A percentile compares a stretch with the other conserved stretches of the same genome.
Evolutionary conservation across 2,113 vertebrate genomes (phyloP).

Genomic region (Gymnorhina tibicen): DNA sequence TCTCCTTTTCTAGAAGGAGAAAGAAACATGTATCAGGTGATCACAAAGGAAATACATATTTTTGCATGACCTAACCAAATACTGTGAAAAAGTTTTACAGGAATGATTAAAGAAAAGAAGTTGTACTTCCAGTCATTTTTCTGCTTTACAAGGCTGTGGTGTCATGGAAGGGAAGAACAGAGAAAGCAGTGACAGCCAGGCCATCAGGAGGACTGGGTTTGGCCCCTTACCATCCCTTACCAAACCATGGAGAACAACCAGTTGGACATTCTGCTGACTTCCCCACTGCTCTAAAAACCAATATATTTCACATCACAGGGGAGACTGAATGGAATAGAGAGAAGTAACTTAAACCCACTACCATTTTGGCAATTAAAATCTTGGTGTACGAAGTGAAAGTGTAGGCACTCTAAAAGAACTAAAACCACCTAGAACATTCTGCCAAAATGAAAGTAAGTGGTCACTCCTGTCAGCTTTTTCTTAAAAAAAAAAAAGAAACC

Average conservation of each 20-base stretch:
- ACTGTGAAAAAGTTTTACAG: neutral
- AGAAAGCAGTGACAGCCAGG: neutral
- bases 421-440: neutral
- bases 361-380: neutral
- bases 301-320: neutral
- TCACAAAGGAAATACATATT: neutral
- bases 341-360: neutral
- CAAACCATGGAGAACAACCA: neutral
- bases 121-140: neutral
- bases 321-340: neutral
- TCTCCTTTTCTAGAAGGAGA: neutral
- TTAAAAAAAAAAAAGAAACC: neutral
- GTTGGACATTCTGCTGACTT: neutral
- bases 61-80: neutral
- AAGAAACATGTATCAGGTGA: neutral
- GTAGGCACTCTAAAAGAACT: neutral
- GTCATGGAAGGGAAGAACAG: neutral
- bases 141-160: neutral
- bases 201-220: accelerated
- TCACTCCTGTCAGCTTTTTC: neutral
- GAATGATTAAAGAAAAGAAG: neutral
- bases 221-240: neutral
- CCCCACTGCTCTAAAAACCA: neutral
- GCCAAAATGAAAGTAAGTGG: neutral
- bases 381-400: accelerated